Percentiles rank a stretch among this genome's conserved stretches.
Conservation (phyloP, 2,113 vertebrate genomes). For the Caranx ignobilis region DNA sequence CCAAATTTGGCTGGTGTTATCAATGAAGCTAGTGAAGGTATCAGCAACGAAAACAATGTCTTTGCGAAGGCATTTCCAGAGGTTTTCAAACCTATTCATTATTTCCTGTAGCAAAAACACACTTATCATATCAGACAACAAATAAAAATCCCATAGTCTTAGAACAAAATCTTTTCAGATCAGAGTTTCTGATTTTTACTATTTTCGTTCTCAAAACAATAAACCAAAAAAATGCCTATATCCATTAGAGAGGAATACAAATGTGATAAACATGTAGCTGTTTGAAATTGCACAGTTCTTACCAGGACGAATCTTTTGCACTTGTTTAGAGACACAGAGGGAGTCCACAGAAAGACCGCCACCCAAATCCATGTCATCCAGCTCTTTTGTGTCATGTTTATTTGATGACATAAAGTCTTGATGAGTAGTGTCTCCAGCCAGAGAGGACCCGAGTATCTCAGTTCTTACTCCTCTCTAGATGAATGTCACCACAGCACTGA, state of each 20-base stretch:
- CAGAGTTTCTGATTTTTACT: not conserved
- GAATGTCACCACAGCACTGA: not conserved
- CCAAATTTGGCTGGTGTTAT: fast-evolving
- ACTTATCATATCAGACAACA: not conserved
- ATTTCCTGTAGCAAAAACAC: not conserved
- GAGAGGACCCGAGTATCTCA: not conserved
- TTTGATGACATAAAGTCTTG: not conserved
- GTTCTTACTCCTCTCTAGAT: not conserved
- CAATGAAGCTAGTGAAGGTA: conserved; percentile 22
- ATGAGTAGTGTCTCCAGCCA: not conserved
- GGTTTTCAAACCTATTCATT: fast-evolving
- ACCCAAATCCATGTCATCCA: conserved; percentile 27
- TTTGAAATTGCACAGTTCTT: not conserved
- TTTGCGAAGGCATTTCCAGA: too few species aligned
- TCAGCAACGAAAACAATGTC: conserved; percentile 9
- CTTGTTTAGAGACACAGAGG: not conserved
- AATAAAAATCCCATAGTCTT: not conserved
- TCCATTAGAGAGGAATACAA: not conserved
- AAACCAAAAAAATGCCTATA: not conserved
- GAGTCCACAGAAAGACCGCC: conserved; percentile 21
- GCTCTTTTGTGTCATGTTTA: conserved; percentile 38
- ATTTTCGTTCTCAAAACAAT: not conserved
- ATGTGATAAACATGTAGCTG: not conserved
- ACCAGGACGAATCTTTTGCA: not conserved
- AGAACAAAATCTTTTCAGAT: not conserved